These are phyloP conservation scores for Nasua narica DNA, from an alignment of 2,797 vertebrate species.

Conservation along the genomic window DNA sequence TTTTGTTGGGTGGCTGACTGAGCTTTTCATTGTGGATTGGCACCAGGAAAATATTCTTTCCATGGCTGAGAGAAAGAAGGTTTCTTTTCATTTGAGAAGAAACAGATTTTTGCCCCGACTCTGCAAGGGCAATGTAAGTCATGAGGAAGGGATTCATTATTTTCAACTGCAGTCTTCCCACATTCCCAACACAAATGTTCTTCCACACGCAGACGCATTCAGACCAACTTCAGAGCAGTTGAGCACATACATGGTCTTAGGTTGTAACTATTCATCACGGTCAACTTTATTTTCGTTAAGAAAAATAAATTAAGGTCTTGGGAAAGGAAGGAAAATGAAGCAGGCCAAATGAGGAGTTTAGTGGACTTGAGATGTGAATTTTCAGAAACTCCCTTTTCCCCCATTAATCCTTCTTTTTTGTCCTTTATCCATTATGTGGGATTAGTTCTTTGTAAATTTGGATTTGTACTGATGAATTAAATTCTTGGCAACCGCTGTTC, in stretches of 20 bases:
- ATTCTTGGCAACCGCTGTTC: slow-evolving; percentile 77
- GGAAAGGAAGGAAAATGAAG: slow-evolving; percentile 54
- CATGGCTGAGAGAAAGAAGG: neutral
- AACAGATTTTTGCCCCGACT: slow-evolving; percentile 46
- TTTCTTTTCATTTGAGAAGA: slow-evolving; percentile 52
- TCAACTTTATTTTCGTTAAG: slow-evolving; percentile 49
- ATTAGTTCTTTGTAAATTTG: slow-evolving; percentile 80
- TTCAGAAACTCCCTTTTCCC: slow-evolving; percentile 63
- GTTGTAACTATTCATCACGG: slow-evolving; percentile 20
- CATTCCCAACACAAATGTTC: neutral
- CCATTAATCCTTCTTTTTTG: slow-evolving; percentile 67
- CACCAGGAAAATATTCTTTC: slow-evolving; percentile 35
- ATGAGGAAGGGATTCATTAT: slow-evolving; percentile 36
- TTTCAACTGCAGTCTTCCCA: slow-evolving; percentile 22
- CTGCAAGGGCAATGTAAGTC: neutral
- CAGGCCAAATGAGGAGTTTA: slow-evolving; percentile 50
- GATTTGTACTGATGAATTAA: slow-evolving; percentile 78
- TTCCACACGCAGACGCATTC: slow-evolving; percentile 25
- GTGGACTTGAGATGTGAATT: slow-evolving; percentile 63
- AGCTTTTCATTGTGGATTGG: neutral
- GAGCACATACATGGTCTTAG: slow-evolving; percentile 18
- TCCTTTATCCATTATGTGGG: slow-evolving; percentile 75
- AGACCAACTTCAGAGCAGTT: slow-evolving; percentile 17
- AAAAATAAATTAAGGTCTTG: slow-evolving; percentile 55
- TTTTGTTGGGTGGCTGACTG: neutral